Percentiles rank a stretch among this genome's conserved stretches.
phyloP scores from a whole-genome alignment of 2,113 vertebrate genomes.

The Mus musculus region DNA sequence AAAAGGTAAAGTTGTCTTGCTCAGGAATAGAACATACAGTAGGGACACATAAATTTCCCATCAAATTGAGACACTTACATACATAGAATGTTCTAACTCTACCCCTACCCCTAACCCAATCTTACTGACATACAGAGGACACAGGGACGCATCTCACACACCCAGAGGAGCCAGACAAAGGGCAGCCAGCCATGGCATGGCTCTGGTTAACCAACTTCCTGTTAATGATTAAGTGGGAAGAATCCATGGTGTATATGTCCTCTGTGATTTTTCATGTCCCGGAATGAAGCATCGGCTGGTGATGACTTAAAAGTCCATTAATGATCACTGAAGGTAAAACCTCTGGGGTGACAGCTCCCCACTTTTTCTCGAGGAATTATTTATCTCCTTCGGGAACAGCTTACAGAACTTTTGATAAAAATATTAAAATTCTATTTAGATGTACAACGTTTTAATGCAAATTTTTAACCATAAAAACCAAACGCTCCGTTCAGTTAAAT shows the following conservation, averaged over 20 bases:
- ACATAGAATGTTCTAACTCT: background rate
- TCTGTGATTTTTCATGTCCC: slow-evolving; percentile 51
- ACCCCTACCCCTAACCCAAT: background rate
- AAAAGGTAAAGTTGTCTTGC: fast-evolving
- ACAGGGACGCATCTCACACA: background rate
- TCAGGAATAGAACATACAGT: background rate
- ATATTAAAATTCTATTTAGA: slow-evolving; percentile 93
- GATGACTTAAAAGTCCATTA: slow-evolving; percentile 76
- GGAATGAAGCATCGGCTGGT: slow-evolving; percentile 66
- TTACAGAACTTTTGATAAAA: slow-evolving; percentile 84
- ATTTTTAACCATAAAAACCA: slow-evolving; percentile 99
- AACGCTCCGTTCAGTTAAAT: slow-evolving; percentile 99
- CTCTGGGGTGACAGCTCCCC: slow-evolving; percentile 82
- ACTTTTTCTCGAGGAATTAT: slow-evolving; percentile 84
- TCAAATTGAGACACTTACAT: background rate
- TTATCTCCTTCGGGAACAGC: slow-evolving; percentile 84
- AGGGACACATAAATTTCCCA: background rate
- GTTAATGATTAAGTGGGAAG: slow-evolving; percentile 57
- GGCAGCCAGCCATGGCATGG: background rate
- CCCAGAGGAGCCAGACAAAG: background rate
- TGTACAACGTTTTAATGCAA: slow-evolving; percentile 99
- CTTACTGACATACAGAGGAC: background rate
- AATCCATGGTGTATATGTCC: background rate
- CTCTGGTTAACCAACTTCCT: slow-evolving; percentile 59
- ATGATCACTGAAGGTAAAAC: slow-evolving; percentile 83